These are phyloP conservation scores for Scartelaos histophorus DNA, from an alignment of 2,113 vertebrate genomes.

Conservation along the genomic window DNA sequence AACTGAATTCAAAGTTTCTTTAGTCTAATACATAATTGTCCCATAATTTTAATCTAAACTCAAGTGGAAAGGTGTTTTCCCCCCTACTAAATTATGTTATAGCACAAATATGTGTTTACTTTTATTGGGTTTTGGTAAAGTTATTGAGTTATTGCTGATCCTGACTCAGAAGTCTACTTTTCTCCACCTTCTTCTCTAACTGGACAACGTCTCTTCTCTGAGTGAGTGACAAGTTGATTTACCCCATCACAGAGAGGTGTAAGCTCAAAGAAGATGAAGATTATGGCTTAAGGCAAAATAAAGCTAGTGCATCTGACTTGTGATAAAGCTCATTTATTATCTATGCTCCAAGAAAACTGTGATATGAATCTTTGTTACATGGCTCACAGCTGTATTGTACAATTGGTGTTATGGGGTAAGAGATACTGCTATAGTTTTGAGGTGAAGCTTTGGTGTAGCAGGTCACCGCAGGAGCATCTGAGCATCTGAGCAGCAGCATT, in stretches of 20 bases:
- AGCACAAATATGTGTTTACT: no score
- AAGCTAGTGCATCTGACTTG: background rate
- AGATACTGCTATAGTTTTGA: background rate
- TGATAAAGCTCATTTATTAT: background rate
- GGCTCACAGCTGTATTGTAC: background rate
- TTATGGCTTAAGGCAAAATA: no score
- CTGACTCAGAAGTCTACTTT: background rate
- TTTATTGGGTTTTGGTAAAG: background rate
- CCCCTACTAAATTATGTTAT: no score
- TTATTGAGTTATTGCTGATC: background rate
- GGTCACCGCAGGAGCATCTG: constrained; percentile 65
- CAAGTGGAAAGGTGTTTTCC: background rate
- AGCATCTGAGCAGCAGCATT: constrained; percentile 56
- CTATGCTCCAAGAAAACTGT: background rate
- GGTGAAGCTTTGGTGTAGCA: constrained; percentile 1
- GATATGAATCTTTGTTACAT: background rate
- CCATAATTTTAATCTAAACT: background rate
- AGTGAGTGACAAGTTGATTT: background rate
- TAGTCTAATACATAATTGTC: no score
- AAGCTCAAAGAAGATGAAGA: background rate
- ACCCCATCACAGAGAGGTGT: background rate
- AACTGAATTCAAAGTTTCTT: no score
- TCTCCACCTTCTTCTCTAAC: background rate
- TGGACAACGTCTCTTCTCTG: background rate
- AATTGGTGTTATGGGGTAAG: background rate